Evolutionary conservation across 2,888 invertebrate genomes (phyloP).

Genomic region (Zaprionus lineosus): DNA sequence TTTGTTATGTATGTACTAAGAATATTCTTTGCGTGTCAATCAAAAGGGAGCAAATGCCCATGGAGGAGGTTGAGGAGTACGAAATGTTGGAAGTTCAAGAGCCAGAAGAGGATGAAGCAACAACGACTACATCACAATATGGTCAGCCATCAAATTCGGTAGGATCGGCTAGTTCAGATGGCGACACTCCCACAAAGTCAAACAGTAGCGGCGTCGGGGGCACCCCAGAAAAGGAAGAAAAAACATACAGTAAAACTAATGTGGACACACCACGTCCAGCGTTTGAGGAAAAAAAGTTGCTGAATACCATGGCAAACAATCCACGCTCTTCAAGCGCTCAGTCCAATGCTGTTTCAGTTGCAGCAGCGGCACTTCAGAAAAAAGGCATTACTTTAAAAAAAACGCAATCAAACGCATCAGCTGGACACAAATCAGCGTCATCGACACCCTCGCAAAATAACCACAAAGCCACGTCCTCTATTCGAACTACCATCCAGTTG

Average conservation of each 20-base stretch:
- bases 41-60: constrained; percentile 66
- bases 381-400: constrained; percentile 81
- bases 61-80: constrained; percentile 80
- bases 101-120: constrained; percentile 75
- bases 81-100: constrained; percentile 82
- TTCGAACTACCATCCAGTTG: constrained; percentile 73
- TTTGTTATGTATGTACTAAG: not conserved
- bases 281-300: constrained; percentile 65
- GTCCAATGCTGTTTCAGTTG: constrained; percentile 41
- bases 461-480: constrained; percentile 18
- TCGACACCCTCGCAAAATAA: constrained; percentile 14
- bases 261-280: constrained; percentile 58
- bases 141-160: constrained; percentile 54
- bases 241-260: constrained; percentile 40
- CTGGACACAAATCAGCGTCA: constrained; percentile 13
- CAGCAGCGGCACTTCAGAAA: constrained; percentile 76
- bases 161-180: constrained; percentile 71
- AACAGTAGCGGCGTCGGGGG: constrained; percentile 49
- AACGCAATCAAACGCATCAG: constrained; percentile 33
- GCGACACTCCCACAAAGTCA: constrained; percentile 78
- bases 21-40: not conserved
- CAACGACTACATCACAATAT: constrained; percentile 19
- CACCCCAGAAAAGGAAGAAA: constrained; percentile 78
- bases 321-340: constrained; percentile 35
- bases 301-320: constrained; percentile 63